Percentiles rank a stretch among this genome's conserved stretches.
phyloP scores from a whole-genome alignment of 1,140 invertebrate species.

The Anastrepha obliqua region DNA sequence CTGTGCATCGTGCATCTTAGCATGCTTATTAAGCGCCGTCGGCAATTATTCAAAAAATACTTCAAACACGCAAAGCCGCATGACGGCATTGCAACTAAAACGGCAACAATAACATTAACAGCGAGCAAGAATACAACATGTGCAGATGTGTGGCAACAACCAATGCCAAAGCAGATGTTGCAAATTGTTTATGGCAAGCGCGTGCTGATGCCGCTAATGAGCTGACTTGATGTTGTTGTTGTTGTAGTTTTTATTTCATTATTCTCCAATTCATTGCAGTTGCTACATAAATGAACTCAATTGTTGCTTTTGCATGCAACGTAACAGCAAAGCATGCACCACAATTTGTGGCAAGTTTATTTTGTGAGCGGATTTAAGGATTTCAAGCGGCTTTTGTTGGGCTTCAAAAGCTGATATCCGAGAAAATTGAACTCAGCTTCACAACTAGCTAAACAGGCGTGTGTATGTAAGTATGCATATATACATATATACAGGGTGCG shows the following conservation, averaged over 20 bases:
- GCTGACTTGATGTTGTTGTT: not conserved
- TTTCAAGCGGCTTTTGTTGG: not conserved
- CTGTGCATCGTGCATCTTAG: not conserved
- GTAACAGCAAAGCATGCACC: not conserved
- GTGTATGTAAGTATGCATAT: not conserved
- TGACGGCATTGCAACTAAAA: not conserved
- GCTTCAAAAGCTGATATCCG: not conserved
- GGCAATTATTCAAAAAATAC: constrained; percentile 36
- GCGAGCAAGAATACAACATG: not conserved
- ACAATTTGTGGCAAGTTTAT: not conserved
- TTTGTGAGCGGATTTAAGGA: not conserved
- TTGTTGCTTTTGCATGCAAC: not conserved
- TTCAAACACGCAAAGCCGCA: not conserved
- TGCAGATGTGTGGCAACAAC: not conserved
- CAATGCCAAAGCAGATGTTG: constrained; percentile 31
- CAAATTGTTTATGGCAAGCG: constrained; percentile 49
- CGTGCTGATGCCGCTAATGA: constrained; percentile 40
- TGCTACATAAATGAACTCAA: not conserved
- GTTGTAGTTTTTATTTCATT: not conserved
- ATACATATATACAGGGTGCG: too few relatives aligned
- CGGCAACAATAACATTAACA: not conserved
- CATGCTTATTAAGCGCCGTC: constrained; percentile 18
- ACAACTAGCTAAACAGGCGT: not conserved
- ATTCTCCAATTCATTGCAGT: not conserved
- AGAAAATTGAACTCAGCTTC: not conserved